Conservation (phyloP, 2,113 vertebrate genomes). For the Mola mola region DNA sequence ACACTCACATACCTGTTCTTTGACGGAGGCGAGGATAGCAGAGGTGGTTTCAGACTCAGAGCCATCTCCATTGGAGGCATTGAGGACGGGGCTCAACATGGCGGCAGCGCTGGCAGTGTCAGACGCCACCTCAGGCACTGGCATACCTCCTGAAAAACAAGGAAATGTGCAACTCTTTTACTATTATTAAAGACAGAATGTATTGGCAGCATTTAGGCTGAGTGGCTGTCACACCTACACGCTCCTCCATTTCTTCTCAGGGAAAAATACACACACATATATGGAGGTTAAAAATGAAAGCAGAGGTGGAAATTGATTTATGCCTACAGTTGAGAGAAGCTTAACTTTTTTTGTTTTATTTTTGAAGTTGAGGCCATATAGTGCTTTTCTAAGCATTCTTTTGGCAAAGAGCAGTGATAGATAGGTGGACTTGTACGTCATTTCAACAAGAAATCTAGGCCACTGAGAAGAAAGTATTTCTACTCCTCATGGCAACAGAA, state of each 20-base stretch:
- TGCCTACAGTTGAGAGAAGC: too few relatives aligned
- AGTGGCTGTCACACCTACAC: slow-evolving; percentile 39
- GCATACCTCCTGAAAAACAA: slow-evolving; percentile 90
- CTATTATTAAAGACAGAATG: slow-evolving; percentile 26
- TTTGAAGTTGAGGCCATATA: slow-evolving; percentile 14
- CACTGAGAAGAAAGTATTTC: too few relatives aligned
- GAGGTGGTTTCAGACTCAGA: slow-evolving; percentile 98
- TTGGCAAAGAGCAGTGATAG: slow-evolving; percentile 13
- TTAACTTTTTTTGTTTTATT: background rate
- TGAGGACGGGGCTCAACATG: slow-evolving; percentile 94
- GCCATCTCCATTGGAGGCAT: slow-evolving; percentile 94
- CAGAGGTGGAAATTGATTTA: background rate
- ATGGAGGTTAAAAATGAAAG: background rate
- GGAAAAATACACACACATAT: slow-evolving; percentile 3
- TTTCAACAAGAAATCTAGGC: slow-evolving; percentile 12
- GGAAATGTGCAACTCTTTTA: slow-evolving; percentile 38
- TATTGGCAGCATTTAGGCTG: slow-evolving; percentile 13
- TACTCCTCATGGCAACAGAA: too few relatives aligned
- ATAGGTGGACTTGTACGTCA: slow-evolving; percentile 17
- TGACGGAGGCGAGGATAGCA: slow-evolving; percentile 97
- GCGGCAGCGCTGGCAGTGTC: slow-evolving; percentile 88
- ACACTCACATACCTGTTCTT: slow-evolving; percentile 89
- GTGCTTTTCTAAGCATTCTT: slow-evolving; percentile 24
- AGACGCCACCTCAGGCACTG: slow-evolving; percentile 94
- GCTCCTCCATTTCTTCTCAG: background rate